Percentiles rank a stretch among this genome's conserved stretches.
These are phyloP conservation scores for Drosophila yakuba DNA, from an alignment of 1,140 invertebrate genomes.

Conservation along the genomic window DNA sequence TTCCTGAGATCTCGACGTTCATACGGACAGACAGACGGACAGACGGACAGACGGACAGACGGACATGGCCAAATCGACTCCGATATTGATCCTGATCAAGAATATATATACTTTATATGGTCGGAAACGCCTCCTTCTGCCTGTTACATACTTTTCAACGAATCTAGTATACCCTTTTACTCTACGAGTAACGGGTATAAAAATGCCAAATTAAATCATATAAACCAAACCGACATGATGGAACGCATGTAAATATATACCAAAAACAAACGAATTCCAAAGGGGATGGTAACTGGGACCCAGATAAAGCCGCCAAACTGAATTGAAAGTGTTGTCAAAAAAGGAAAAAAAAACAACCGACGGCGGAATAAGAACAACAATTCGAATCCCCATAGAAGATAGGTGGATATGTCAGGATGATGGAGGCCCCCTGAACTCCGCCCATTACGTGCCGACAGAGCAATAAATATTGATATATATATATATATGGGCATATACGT, in stretches of 20 bases:
- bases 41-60: too few relatives aligned
- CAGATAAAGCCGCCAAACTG: slow-evolving; percentile 46
- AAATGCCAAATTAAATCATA: slow-evolving; percentile 72
- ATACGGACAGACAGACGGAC: too few relatives aligned
- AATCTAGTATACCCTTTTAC: too few relatives aligned
- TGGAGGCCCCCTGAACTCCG: slow-evolving; percentile 16
- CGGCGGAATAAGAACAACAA: slow-evolving; percentile 28
- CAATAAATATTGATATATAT: slow-evolving; percentile 53
- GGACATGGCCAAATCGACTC: too few relatives aligned
- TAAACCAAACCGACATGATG: slow-evolving; percentile 55
- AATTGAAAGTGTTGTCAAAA: slow-evolving; percentile 48
- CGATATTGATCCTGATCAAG: too few relatives aligned
- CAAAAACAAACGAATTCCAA: slow-evolving; percentile 8
- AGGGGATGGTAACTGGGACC: not conserved
- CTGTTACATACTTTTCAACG: too few relatives aligned
- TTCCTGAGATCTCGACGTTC: too few relatives aligned
- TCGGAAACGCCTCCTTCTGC: too few relatives aligned
- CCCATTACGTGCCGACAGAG: slow-evolving; percentile 50
- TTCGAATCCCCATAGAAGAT: slow-evolving; percentile 18
- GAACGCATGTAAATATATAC: slow-evolving; percentile 17
- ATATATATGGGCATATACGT: slow-evolving; percentile 3
- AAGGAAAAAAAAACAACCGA: slow-evolving; percentile 9
- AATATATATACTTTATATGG: too few relatives aligned
- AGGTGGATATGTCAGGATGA: slow-evolving; percentile 43
- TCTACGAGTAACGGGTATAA: too few relatives aligned